Percentiles rank a stretch among this genome's conserved stretches.
Conservation (phyloP, 2,888 invertebrate genomes). For the Drosophila bunnanda region DNA sequence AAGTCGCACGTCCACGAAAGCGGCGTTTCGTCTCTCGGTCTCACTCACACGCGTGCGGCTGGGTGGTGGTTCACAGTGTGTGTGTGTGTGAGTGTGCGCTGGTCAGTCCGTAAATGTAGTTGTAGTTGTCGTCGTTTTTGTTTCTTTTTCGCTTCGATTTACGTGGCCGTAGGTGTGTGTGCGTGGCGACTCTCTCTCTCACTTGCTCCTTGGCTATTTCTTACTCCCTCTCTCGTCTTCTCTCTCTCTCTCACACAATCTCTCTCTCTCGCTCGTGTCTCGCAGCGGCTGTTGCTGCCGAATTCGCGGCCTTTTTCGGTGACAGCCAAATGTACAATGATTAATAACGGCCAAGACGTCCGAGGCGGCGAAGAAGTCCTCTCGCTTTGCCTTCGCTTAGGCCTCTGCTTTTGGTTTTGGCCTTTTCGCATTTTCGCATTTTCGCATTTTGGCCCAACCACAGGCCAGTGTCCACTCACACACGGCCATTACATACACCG, state of each 20-base stretch:
- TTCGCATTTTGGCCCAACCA: slow-evolving; percentile 57
- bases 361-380: slow-evolving; percentile 71
- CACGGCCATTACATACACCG: slow-evolving; percentile 39
- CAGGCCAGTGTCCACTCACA: slow-evolving; percentile 59
- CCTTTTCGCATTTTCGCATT: slow-evolving; percentile 49
- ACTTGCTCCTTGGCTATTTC: slow-evolving; percentile 28
- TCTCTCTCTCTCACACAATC: slow-evolving; percentile 37
- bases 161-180: slow-evolving; percentile 45
- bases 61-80: slow-evolving; percentile 45
- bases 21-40: slow-evolving; percentile 47
- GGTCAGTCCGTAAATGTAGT: slow-evolving; percentile 63
- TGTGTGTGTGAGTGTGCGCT: slow-evolving; percentile 45
- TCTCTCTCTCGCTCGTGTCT: slow-evolving; percentile 22
- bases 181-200: slow-evolving; percentile 46
- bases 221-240: slow-evolving; percentile 40
- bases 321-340: slow-evolving; percentile 85
- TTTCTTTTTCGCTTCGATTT: slow-evolving; percentile 57
- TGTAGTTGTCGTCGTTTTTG: slow-evolving; percentile 65
- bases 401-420: slow-evolving; percentile 31
- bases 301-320: slow-evolving; percentile 83
- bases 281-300: slow-evolving; percentile 50
- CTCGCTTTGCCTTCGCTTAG: slow-evolving; percentile 57
- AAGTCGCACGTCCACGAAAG: slow-evolving; percentile 55
- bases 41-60: slow-evolving; percentile 21
- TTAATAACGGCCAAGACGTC: slow-evolving; percentile 82